Percentiles rank a stretch among this genome's conserved stretches.
phyloP scores from a whole-genome alignment of 2,797 vertebrate species.

The Danio kyathit region DNA sequence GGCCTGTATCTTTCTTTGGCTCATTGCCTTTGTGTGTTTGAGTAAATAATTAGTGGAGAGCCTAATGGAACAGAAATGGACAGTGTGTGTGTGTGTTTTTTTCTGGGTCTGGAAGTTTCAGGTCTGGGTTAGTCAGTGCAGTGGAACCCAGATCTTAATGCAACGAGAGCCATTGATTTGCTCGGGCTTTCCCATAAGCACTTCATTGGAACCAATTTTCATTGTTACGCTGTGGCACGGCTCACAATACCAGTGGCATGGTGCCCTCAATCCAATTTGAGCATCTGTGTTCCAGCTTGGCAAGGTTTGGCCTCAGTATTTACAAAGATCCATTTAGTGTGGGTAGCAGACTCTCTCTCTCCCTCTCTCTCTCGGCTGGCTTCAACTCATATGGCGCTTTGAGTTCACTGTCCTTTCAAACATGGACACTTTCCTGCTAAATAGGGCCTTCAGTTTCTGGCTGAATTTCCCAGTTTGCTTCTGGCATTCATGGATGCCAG shows the following conservation, averaged over 20 bases:
- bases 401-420: constrained; percentile 27
- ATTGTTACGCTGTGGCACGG: constrained; percentile 31
- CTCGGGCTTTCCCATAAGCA: constrained; percentile 32
- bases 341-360: constrained; percentile 24
- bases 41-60: constrained; percentile 10
- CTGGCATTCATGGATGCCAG: constrained; percentile 11
- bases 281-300: constrained; percentile 50
- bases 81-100: not conserved
- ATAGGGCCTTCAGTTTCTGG: constrained; percentile 35
- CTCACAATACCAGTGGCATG: constrained; percentile 29
- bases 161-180: constrained; percentile 27
- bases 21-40: not conserved
- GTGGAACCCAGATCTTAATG: constrained; percentile 36
- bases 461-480: not conserved
- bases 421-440: constrained; percentile 20
- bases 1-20: constrained; percentile 21
- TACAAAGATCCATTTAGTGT: constrained; percentile 47
- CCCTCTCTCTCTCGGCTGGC: not conserved
- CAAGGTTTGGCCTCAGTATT: constrained; percentile 15
- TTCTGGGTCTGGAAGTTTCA: constrained; percentile 11
- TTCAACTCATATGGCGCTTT: not conserved
- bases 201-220: constrained; percentile 40
- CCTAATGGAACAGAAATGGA: not conserved
- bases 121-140: not conserved
- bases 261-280: constrained; percentile 49